Evolutionary conservation across 2,888 invertebrate species (phyloP), one percentile per base, ranked within the genome.

Genomic region (Augochlorella aurata): DNA sequence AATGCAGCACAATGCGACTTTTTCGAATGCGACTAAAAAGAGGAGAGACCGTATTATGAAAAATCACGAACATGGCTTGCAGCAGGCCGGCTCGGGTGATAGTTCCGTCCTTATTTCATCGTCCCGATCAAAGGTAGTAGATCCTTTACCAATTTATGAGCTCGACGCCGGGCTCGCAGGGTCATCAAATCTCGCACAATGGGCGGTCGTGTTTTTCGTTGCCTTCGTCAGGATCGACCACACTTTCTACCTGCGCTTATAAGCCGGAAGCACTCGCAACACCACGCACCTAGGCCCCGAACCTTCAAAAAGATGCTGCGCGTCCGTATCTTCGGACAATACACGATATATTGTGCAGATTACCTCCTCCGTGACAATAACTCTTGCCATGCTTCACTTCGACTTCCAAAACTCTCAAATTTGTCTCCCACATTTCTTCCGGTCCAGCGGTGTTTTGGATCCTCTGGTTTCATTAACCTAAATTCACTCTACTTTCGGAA

Each of bases 201-300:
- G 81, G 88, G 81, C 83, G 86, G 87, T 89, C 89, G 90, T 89
- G 89, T 87, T 90, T 75, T 84, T 86, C 83, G 81, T 89, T 85
- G 84, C 86, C 81, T 88, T 87, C 75, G 74, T 68, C 84, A 81
- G 89, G 90, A 89, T 89, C 78, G 82, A 80, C 76, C 77, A 75
- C 76, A 68, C 75, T 79, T 78, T 82, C 78, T 88, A 86, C 89
- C 87, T 90, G 89, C 77, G 77, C 52, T 86, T 87, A 81, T 88
- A 88, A 88, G 91, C 90, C 90, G 87, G 83, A 87, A 89, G 87
- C 81, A 81, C 85, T 86, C 87, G 88, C 88, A 82, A 80, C 85
- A 90, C 85, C 90, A 91, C 90, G 90, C 86, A 88, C 88, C 87
- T 78, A 80, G 74, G 54, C 73, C 66, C 73, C 77, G 77, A 81